Percentiles rank a stretch among this genome's conserved stretches.
Evolutionary conservation across 2,797 vertebrate species (phyloP).

Genomic region (Erithacus rubecula): DNA sequence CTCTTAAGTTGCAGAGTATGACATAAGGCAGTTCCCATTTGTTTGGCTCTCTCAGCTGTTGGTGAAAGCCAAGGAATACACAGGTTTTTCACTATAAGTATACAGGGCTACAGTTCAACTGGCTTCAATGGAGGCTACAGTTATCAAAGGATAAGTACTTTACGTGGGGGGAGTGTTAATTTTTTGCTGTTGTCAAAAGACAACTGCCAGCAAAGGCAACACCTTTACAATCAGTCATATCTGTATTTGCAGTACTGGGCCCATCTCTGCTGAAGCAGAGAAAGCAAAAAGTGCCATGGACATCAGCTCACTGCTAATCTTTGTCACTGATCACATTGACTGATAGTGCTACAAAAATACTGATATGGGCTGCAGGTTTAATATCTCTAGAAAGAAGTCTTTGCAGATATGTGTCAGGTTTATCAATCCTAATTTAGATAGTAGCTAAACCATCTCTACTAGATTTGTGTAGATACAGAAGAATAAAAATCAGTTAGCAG

Average conservation of each 20-base stretch:
- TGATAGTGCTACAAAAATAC: conserved; percentile 17
- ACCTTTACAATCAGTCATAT: not conserved
- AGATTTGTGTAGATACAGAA: conserved; percentile 47
- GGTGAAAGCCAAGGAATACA: not conserved
- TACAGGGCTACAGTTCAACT: not conserved
- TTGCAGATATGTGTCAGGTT: conserved; percentile 6
- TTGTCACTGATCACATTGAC: not conserved
- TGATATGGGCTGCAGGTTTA: conserved; percentile 25
- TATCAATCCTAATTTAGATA: conserved; percentile 60
- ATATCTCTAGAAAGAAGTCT: conserved; percentile 40
- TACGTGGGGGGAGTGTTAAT: not conserved
- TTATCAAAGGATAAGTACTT: not conserved
- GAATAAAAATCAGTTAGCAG: conserved; percentile 42
- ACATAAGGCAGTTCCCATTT: not conserved
- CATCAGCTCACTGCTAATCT: conserved; percentile 13
- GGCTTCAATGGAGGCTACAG: not conserved
- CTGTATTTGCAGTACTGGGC: not conserved
- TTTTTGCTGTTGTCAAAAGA: not conserved
- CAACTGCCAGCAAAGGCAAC: not conserved
- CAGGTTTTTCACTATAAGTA: not conserved
- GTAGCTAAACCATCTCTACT: conserved; percentile 23
- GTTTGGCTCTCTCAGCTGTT: not conserved
- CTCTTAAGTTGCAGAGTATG: not conserved
- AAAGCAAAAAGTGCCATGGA: not conserved
- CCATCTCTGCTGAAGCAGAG: not conserved